A percentile compares a stretch with the other conserved stretches of the same genome.
Evolutionary conservation across 2,888 invertebrate genomes (phyloP).

Genomic region (Galeruca laticollis): DNA sequence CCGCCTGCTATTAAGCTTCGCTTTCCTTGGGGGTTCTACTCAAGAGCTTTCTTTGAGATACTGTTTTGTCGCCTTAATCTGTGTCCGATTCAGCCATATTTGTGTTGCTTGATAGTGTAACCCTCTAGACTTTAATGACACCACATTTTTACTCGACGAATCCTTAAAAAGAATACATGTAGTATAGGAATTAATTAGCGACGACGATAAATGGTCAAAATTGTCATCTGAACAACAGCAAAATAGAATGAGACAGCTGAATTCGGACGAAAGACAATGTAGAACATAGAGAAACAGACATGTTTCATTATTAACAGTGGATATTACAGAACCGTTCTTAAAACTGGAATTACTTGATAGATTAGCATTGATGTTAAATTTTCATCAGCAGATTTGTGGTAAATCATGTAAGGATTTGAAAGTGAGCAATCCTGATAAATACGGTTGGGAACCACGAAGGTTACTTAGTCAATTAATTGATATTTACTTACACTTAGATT

Average conservation of each 20-base stretch:
- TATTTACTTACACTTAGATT: conserved; percentile 96
- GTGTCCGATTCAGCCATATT: too few relatives aligned
- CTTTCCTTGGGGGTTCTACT: too few relatives aligned
- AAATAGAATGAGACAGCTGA: conserved; percentile 80
- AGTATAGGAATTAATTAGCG: conserved; percentile 87
- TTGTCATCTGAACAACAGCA: conserved; percentile 79
- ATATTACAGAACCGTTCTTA: conserved; percentile 95
- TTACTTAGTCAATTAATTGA: conserved; percentile 93
- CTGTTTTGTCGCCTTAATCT: too few relatives aligned
- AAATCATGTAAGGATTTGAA: conserved; percentile 95
- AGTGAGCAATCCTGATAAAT: conserved; percentile 93
- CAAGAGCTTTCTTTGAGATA: too few relatives aligned
- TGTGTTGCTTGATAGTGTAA: too few relatives aligned
- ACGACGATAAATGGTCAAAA: conserved; percentile 75
- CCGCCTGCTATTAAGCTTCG: too few relatives aligned
- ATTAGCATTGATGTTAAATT: conserved; percentile 98
- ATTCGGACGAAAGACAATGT: conserved; percentile 88
- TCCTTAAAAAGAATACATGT: conserved; percentile 90
- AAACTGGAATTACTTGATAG: conserved; percentile 89
- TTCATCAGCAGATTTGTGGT: conserved; percentile 96
- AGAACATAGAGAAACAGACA: conserved; percentile 93
- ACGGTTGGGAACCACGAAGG: conserved; percentile 96
- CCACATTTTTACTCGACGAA: conserved; percentile 96
- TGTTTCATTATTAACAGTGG: conserved; percentile 97
- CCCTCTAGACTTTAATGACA: too few relatives aligned